A percentile compares a stretch with the other conserved stretches of the same genome.
Evolutionary conservation across 1,140 invertebrate genomes (phyloP).

Genomic region (Aphidius ervi): DNA sequence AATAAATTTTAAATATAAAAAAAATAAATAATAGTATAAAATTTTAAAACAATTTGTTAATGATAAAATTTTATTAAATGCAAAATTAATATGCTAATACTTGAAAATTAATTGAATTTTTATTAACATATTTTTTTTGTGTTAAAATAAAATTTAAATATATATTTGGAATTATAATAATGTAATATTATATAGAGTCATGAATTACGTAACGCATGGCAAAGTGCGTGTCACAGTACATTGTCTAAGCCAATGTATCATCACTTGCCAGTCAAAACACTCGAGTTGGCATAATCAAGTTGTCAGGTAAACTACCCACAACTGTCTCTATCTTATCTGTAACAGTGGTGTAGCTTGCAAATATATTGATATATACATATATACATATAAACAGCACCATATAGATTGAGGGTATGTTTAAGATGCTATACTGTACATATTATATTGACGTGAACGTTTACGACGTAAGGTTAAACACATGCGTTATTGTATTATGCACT

Average conservation of each 20-base stretch:
- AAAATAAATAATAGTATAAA: too few species aligned
- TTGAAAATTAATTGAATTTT: too few species aligned
- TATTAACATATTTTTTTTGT: too few species aligned
- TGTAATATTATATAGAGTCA: too few species aligned
- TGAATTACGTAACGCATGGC: too few species aligned
- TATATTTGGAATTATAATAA: too few species aligned
- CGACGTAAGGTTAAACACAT: slow-evolving; percentile 38
- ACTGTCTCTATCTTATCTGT: slow-evolving; percentile 11
- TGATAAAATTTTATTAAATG: too few species aligned
- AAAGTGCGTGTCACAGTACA: background rate
- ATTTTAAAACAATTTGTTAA: too few species aligned
- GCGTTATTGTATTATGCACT: slow-evolving; percentile 38
- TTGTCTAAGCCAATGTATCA: slow-evolving; percentile 30
- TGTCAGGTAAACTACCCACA: slow-evolving; percentile 44
- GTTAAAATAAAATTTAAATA: too few species aligned
- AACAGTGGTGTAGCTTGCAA: background rate
- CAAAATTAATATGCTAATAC: too few species aligned
- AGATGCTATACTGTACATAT: too few species aligned
- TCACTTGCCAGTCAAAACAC: slow-evolving; percentile 39
- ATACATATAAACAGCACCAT: background rate
- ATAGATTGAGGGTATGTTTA: slow-evolving; percentile 8
- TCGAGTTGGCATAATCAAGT: slow-evolving; percentile 42
- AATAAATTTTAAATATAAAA: too few species aligned
- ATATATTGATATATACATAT: slow-evolving; percentile 1
- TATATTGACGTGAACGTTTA: slow-evolving; percentile 24